Evolutionary conservation across 1,140 invertebrate genomes (phyloP), one percentile per base, ranked within the genome.

Genomic region (Platyscapa corneri): DNA sequence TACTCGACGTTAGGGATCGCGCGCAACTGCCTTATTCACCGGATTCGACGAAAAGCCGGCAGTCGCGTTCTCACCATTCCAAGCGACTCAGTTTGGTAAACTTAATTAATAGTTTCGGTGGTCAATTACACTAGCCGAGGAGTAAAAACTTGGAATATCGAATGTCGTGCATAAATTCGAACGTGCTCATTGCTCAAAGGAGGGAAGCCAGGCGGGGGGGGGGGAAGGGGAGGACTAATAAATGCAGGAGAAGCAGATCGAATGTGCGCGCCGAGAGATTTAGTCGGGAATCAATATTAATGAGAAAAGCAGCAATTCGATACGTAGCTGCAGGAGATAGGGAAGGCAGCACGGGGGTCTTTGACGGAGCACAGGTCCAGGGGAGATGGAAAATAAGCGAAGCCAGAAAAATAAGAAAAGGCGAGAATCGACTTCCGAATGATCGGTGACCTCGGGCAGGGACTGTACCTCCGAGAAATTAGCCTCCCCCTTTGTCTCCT

Each of bases 401-500:
- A 78, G 82, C 12, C 14, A 16, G 37, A 53, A 84, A 65, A 78
- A 53, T 53, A 53, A 27, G 20, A 70, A 27, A 23, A 75, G 37
- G 20, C 49, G 72, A 82, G 83, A 86, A 80, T 60, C 23, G 78
- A 70, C 37, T 64, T 83, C 85, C 89, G 89, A 90, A 90, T 89
- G 87, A 90, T 89, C 83, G 89, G 86, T 82, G 82, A 84, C 82
- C 86, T 86, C 72, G 60, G 84, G 84, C 72, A 20, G 27, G 27
- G 53, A 46, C 27, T n/a, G 70, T 74, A 34, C 64, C 85, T 80
- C n/a, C 72, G 64, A 86, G 85, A 84, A 86, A 87, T 87, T 87
- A 87, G 87, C 49, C 67, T 75, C 76, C 60, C 16, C 39, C 37
- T 16, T n/a, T 18, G 20, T n/a, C 70, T 42, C 70, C 23, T 2